phyloP scores from a whole-genome alignment of 2,888 invertebrate genomes.

The Steinernema scapterisci region DNA sequence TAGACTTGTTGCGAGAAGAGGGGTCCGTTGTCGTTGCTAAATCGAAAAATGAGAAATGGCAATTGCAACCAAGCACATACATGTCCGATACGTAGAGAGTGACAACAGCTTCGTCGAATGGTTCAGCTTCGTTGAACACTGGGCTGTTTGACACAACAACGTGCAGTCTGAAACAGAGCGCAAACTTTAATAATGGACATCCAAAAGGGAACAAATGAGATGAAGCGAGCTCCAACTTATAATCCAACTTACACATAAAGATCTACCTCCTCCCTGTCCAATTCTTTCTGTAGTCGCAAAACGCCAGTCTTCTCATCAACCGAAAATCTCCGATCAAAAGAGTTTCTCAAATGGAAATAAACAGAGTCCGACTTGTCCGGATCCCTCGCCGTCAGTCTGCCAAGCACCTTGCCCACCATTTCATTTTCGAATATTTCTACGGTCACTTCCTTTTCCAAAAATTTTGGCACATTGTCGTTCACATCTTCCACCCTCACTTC shows the following conservation, averaged over 20 bases:
- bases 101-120: conserved; percentile 5
- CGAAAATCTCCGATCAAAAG: not conserved
- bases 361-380: not conserved
- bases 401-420: not conserved
- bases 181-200: not conserved
- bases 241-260: not conserved
- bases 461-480: conserved; percentile 6
- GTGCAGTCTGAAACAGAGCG: conserved; percentile 11
- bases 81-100: not conserved
- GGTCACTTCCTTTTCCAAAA: not conserved
- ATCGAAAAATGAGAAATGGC: no score
- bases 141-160: conserved; percentile 4
- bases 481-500: conserved; percentile 9
- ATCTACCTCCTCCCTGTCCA: not conserved
- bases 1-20: conserved; percentile 15
- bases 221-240: no score
- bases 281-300: not conserved
- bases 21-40: conserved; percentile 12
- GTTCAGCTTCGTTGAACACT: not conserved
- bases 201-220: not conserved
- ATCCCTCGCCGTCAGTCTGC: not conserved
- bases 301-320: not conserved
- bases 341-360: not conserved
- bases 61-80: not conserved
- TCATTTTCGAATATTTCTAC: conserved; percentile 20